Evolutionary conservation across 2,113 vertebrate genomes (phyloP), one percentile per base, ranked within the genome.

Genomic region (Eupsittula cactorum): DNA sequence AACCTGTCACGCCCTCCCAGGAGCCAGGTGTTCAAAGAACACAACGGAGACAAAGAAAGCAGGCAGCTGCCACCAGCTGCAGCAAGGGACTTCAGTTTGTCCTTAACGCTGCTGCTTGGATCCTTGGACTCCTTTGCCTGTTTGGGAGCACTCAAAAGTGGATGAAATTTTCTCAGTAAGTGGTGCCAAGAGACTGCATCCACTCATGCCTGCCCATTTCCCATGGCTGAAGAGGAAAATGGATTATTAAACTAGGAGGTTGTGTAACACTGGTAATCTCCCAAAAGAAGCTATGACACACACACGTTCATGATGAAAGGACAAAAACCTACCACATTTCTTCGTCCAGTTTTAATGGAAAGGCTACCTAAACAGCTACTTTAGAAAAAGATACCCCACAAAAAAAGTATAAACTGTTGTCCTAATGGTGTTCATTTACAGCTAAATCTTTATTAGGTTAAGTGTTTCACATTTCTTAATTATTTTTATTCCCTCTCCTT

Each of bases 121-220:
- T 63, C 50, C 15, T 49, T 17, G 33, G 19, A 16, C 29, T 11
- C 47, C 25, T 63, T 35, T 74, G 16, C 20, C n/a, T 21, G 14
- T 7, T 25, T 9, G 11, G 19, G 14, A 62, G 9, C 35, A 44
- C 55, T 10, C 55, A 28, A n/a, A 46, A 41, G 31, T 16, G 39
- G n/a, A 31, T 8, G 6, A 70, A 70, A 47, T n/a, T 23, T 23
- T 25, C 49, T 41, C 11, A 31, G 24, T 13, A 52, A 65, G 37
- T 4, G 2, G 9, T 81, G 33, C 53, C 0, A 0, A 87, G 19
- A 62, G 37, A 9, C 27, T 76, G 29, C n/a, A 24, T 19, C 20
- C 63, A 29, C 39, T 47, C 2, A 0, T 1, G 2, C 2, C 0
- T 19, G 35, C 55, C 63, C 24, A 9, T 4, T 29, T 68, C n/a